Evolutionary conservation across 2,113 vertebrate species (phyloP).

Genomic region (Bambusicola thoracicus): DNA sequence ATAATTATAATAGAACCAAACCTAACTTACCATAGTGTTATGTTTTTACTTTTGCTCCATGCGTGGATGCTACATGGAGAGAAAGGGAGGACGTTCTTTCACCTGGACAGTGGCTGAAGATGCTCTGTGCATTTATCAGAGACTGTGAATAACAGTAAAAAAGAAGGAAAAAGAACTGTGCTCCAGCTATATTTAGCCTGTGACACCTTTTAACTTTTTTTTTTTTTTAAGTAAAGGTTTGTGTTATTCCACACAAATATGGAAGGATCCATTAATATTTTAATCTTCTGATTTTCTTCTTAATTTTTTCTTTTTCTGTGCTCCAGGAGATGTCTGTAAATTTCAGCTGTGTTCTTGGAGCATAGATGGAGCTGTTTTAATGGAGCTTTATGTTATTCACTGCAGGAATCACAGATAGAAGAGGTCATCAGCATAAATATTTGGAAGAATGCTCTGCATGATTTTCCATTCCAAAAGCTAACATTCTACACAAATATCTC

Average conservation of each 20-base stretch:
- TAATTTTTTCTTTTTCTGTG: neutral
- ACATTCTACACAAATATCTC: neutral
- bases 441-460: neutral
- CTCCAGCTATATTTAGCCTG: neutral
- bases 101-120: neutral
- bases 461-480: neutral
- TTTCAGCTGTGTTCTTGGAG: neutral
- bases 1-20: neutral
- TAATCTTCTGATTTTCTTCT: neutral
- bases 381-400: neutral
- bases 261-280: neutral
- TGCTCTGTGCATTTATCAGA: neutral
- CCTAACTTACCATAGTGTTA: neutral
- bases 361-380: neutral
- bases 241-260: neutral
- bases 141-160: neutral
- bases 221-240: neutral
- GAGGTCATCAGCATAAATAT: neutral
- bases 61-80: neutral
- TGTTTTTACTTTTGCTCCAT: neutral
- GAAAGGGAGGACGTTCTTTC: neutral
- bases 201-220: neutral
- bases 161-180: neutral
- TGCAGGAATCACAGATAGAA: neutral
- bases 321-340: neutral